A percentile compares a stretch with the other conserved stretches of the same genome.
These are phyloP conservation scores for Noctuana brunneofusca DNA, from an alignment of 2,888 invertebrate genomes.

Conservation along the genomic window DNA sequence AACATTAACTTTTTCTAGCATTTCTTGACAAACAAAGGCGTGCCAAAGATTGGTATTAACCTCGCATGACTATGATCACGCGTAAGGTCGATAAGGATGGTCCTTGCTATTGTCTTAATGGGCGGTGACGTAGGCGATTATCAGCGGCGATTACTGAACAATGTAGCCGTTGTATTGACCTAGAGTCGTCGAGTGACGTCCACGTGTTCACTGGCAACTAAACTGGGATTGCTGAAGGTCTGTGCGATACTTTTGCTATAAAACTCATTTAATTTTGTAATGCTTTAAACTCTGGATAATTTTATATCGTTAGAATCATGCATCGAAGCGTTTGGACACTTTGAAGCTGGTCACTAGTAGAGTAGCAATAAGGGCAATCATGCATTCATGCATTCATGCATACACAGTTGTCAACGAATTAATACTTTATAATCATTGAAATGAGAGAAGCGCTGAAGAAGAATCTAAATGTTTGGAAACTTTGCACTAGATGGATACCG, in stretches of 20 bases:
- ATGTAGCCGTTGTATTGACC: conserved; percentile 1
- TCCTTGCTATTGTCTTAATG: conserved; percentile 26
- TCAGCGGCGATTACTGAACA: conserved; percentile 28
- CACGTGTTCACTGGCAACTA: neutral
- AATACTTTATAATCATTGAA: too few relatives aligned
- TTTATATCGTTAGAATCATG: too few relatives aligned
- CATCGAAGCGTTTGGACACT: too few relatives aligned
- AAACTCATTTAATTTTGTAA: neutral
- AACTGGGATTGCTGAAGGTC: neutral
- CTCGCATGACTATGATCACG: neutral
- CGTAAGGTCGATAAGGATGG: conserved; percentile 12
- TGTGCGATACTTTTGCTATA: neutral
- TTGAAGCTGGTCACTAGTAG: too few relatives aligned
- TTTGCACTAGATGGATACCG: too few relatives aligned
- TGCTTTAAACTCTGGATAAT: too few relatives aligned
- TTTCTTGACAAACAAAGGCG: neutral
- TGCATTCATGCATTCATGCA: too few relatives aligned
- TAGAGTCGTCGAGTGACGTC: conserved; percentile 6
- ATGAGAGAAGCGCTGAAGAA: too few relatives aligned
- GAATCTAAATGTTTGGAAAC: too few relatives aligned
- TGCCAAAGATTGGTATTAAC: neutral
- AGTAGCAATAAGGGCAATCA: too few relatives aligned
- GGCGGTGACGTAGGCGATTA: conserved; percentile 20
- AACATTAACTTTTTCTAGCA: neutral
- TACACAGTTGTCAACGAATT: too few relatives aligned